Conservation (phyloP, 2,888 invertebrate genomes). For the Phasia obesa region DNA sequence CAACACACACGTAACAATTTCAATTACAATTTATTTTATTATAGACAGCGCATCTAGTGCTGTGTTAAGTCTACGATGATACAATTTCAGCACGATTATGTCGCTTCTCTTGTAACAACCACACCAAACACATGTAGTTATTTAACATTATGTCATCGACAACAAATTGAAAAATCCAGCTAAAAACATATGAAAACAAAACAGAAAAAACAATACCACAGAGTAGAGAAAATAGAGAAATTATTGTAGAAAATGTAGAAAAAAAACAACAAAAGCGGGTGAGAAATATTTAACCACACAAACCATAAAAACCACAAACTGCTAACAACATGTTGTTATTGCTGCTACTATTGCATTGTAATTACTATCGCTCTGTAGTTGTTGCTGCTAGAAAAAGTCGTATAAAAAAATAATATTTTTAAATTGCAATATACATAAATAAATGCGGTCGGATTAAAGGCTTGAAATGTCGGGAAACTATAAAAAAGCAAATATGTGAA, state of each 20-base stretch:
- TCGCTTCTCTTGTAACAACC: constrained; percentile 45
- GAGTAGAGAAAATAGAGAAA: constrained; percentile 28
- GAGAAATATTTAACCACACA: constrained; percentile 60
- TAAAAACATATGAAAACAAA: constrained; percentile 17
- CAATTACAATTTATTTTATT: constrained; percentile 36
- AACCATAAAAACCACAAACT: constrained; percentile 59
- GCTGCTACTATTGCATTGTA: constrained; percentile 5
- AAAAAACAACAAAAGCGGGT: constrained; percentile 45
- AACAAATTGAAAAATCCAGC: constrained; percentile 37
- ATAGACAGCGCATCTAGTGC: background rate
- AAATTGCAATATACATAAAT: constrained; percentile 56
- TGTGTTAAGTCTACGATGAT: background rate
- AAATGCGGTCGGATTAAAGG: constrained; percentile 53
- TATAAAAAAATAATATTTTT: constrained; percentile 19
- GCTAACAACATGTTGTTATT: constrained; percentile 50
- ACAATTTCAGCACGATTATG: constrained; percentile 49
- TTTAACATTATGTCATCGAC: constrained; percentile 55
- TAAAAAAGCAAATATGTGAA: background rate
- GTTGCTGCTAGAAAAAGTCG: constrained; percentile 13
- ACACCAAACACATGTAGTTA: constrained; percentile 42
- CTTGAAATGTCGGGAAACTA: background rate
- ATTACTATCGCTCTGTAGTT: background rate
- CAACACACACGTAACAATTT: constrained; percentile 35
- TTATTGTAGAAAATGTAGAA: constrained; percentile 25
- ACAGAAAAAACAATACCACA: constrained; percentile 21